Evolutionary conservation across 2,797 vertebrate genomes (phyloP), one percentile per base, ranked within the genome.

Genomic region (Gobionotothen gibberifrons): DNA sequence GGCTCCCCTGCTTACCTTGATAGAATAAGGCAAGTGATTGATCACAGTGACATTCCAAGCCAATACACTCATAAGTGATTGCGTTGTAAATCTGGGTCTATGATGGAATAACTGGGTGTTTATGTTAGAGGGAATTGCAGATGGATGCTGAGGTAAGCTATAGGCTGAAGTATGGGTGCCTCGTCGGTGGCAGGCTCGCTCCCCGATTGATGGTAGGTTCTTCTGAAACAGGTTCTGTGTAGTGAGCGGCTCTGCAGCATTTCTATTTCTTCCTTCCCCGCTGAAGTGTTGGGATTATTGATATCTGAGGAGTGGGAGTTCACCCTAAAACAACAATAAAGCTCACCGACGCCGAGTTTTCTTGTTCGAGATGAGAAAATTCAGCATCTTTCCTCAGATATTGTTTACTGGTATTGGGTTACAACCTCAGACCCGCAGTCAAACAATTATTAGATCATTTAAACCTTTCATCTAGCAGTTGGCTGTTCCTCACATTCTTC

Each of bases 1-100:
- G 74, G 91, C 82, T 83, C 56, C 84, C 72, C 78, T 74, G 88
- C 85, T 90, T 94, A 95, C 90, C 90, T 91, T 93, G 93, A 93
- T 94, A 87, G 93, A 93, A 94, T 91, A 90, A 90, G 79, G 46
- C 89, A 36, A 68, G 88, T 95, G 94, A 96, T 94, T 92, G 90
- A 95, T 94, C 82, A 66, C 48, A 10, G 73, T 90, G 92, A 93
- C 91, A 86, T 91, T 91, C 72, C 81, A 82, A 92, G 92, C 90
- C 93, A 91, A 91, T 94, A 92, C 87, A 60, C 91, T 93, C 91
- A 88, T 94, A 94, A 95, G 91, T 94, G 92, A 95, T 93, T 92
- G 93, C 76, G 85, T 87, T 91, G 93, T 94, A 95, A 95, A 95
- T 95, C 92, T 92, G 69, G 61, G 70, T 69, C 78, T 92, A 92